These are phyloP conservation scores for Coenobita brevimanus DNA, from an alignment of 1,140 invertebrate species.

Conservation along the genomic window DNA sequence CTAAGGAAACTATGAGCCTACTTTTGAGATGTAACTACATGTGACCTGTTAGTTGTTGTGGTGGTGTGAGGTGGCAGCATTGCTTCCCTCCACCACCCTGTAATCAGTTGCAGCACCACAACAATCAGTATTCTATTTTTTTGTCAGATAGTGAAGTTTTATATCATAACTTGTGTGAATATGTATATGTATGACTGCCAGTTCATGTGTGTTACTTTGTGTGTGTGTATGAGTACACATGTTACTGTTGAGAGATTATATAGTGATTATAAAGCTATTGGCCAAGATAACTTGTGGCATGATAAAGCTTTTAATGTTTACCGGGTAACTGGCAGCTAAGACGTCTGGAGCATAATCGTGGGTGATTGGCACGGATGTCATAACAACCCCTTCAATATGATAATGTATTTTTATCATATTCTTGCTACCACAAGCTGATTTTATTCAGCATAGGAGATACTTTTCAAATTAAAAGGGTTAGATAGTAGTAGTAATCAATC, in stretches of 20 bases:
- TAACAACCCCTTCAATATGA: neutral
- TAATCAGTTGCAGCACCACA: constrained; percentile 42
- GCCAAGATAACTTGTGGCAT: constrained; percentile 23
- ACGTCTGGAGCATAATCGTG: constrained; percentile 10
- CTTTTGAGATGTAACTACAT: constrained; percentile 52
- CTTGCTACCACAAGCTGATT: neutral
- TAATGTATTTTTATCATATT: neutral
- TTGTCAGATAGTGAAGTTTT: constrained; percentile 52
- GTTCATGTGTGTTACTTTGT: no score
- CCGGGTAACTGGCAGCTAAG: neutral
- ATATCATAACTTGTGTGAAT: constrained; percentile 12
- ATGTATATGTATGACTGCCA: neutral
- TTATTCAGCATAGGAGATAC: neutral
- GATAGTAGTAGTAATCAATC: no score
- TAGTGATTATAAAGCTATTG: constrained; percentile 18
- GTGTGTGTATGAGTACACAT: neutral
- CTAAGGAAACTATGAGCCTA: neutral
- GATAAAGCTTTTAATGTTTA: constrained; percentile 36
- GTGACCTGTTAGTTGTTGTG: constrained; percentile 42
- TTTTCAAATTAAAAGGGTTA: no score
- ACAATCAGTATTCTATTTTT: constrained; percentile 61
- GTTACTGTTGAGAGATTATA: neutral
- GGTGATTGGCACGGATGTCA: constrained; percentile 4
- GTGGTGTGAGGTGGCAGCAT: neutral
- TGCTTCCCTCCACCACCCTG: constrained; percentile 9